Evolutionary conservation across 2,888 invertebrate species (phyloP), one percentile per base, ranked within the genome.

Genomic region (Drosophila heteroneura): DNA sequence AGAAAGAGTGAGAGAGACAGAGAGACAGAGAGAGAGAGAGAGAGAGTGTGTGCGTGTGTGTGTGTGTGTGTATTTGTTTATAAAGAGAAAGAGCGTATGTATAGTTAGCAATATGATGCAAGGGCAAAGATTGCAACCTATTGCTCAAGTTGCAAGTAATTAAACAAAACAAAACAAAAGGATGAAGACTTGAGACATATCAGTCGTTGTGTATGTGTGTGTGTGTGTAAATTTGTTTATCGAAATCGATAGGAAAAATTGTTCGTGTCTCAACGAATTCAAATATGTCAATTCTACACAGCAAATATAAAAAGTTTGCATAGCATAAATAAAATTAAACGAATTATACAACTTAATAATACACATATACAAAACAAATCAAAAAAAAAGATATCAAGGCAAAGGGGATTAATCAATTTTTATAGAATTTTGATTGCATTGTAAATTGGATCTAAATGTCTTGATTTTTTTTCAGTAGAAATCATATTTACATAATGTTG

Each of bases 301-400:
- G 47, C 16, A 41, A n/a, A 16, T 22, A 59, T 16, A 12, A 22
- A 57, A 30, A 47, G 52, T 67, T 61, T 74, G 74, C 84, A 72
- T 82, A 87, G 83, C 83, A 76, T 84, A 79, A 87, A 78, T 79
- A 59, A 83, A 64, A 80, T 70, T 68, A 84, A 73, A 81, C 58
- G 78, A 75, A 69, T 74, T 74, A 65, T 70, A 66, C 49, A 72
- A 66, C 41, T 52, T 66, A 52, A 71, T 64, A 69, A 67, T 70
- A 76, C 61, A 54, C 30, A 52, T 33, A 66, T 71, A 54, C 56
- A 64, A 63, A 59, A 63, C 4, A 60, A 30, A 47, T n/a, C 4
- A 7, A 5, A 14, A 22, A 35, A 44, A 33, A 6, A 10, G 32
- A 2, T 41, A 41, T 22, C 47, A 10, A 22, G 26, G 9, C 47